A percentile compares a stretch with the other conserved stretches of the same genome.
phyloP scores from a whole-genome alignment of 2,888 invertebrate species.

The Erebia aethiops region DNA sequence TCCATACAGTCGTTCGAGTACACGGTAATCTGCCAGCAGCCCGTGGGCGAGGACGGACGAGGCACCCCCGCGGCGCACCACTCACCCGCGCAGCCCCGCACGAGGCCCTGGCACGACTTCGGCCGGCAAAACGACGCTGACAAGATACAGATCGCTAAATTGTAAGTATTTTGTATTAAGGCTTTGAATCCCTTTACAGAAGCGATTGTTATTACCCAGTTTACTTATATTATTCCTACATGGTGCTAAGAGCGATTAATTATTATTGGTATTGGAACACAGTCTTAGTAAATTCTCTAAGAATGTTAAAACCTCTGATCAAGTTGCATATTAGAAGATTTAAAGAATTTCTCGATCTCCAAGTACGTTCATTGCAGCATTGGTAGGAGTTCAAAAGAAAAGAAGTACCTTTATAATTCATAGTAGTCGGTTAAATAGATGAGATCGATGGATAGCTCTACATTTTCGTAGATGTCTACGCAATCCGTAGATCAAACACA shows the following conservation, averaged over 20 bases:
- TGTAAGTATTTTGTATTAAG: constrained; percentile 86
- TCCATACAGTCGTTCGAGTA: constrained; percentile 93
- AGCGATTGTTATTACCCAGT: no score
- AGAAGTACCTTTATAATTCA: no score
- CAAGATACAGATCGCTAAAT: constrained; percentile 98
- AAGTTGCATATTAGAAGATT: no score
- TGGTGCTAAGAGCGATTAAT: no score
- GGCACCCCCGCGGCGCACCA: constrained; percentile 85
- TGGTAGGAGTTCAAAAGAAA: no score
- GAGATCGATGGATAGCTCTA: background rate
- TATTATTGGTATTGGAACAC: no score
- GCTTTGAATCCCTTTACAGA: background rate
- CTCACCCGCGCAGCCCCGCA: constrained; percentile 85
- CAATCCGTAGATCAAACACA: background rate
- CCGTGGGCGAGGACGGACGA: constrained; percentile 82
- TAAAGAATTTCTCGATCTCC: no score
- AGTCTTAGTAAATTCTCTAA: no score
- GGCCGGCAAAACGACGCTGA: constrained; percentile 96
- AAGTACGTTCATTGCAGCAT: no score
- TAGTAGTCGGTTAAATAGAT: background rate
- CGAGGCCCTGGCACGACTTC: constrained; percentile 96
- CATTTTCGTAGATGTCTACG: constrained; percentile 4
- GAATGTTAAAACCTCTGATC: no score
- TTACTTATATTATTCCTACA: no score
- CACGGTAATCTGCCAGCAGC: constrained; percentile 92